Evolutionary conservation across 2,888 invertebrate genomes (phyloP).

Genomic region (Drosophila pseudotakahashii): DNA sequence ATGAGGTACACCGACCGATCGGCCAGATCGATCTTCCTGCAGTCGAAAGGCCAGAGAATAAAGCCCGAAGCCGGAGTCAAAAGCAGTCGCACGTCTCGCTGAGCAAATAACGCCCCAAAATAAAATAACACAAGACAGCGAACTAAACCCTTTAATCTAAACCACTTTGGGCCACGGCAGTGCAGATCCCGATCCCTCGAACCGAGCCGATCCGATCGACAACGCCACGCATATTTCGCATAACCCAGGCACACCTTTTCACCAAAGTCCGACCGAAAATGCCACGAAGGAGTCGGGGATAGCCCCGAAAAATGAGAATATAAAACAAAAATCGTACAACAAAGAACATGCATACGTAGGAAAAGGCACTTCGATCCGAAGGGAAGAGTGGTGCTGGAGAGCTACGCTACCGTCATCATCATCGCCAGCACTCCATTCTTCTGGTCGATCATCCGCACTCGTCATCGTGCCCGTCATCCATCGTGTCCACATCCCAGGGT

Average conservation of each 20-base stretch:
- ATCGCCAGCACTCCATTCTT: constrained; percentile 54
- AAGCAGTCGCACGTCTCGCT: constrained; percentile 79
- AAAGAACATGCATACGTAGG: constrained; percentile 45
- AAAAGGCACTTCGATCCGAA: constrained; percentile 19
- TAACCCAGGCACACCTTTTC: constrained; percentile 74
- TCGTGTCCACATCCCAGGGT: constrained; percentile 49
- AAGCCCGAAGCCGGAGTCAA: constrained; percentile 45
- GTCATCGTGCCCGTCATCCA: constrained; percentile 59
- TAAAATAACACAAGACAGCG: constrained; percentile 48
- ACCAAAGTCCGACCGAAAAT: constrained; percentile 41
- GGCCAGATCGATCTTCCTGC: constrained; percentile 67
- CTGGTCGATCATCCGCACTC: constrained; percentile 57
- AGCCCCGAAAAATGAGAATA: constrained; percentile 43
- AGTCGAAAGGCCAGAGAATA: constrained; percentile 14
- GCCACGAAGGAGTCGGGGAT: constrained; percentile 48
- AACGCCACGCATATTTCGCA: constrained; percentile 80
- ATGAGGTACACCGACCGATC: constrained; percentile 73
- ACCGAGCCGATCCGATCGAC: constrained; percentile 60
- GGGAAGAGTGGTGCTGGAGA: constrained; percentile 2
- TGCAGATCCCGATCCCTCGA: constrained; percentile 49
- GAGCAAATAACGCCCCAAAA: constrained; percentile 77
- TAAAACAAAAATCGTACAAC: constrained; percentile 33
- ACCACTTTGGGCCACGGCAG: constrained; percentile 76
- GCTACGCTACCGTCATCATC: constrained; percentile 77
- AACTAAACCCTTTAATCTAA: constrained; percentile 79